Evolutionary conservation across 2,113 vertebrate species (phyloP).

Genomic region (Centropus bengalensis): DNA sequence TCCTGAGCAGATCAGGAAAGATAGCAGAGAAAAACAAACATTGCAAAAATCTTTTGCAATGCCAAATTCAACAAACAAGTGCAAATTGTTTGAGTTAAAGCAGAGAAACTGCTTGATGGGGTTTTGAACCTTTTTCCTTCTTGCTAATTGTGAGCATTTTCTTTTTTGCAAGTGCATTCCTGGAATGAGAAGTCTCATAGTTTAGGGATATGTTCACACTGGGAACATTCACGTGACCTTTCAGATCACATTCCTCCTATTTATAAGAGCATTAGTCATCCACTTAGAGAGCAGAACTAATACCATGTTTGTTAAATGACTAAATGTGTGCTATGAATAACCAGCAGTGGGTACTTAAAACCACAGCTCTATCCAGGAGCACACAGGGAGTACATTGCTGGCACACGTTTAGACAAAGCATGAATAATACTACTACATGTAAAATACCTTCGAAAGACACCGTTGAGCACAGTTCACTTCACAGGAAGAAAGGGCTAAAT

Average conservation of each 20-base stretch:
- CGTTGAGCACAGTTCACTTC: background rate
- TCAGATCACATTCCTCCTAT: conserved; percentile 66
- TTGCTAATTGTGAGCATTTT: background rate
- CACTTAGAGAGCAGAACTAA: conserved; percentile 58
- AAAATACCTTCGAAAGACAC: background rate
- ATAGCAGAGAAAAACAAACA: conserved; percentile 35
- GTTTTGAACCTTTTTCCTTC: background rate
- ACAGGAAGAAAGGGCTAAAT: background rate
- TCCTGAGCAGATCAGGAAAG: conserved; percentile 25
- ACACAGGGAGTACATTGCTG: background rate
- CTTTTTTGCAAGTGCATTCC: background rate
- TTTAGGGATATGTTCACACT: conserved; percentile 40
- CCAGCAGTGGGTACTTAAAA: conserved; percentile 22
- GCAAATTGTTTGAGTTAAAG: conserved; percentile 12
- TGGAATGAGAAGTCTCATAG: conserved; percentile 52
- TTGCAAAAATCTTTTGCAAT: conserved; percentile 49
- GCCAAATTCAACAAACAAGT: conserved; percentile 11
- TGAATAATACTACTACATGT: background rate
- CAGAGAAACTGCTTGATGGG: background rate
- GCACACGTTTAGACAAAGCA: background rate
- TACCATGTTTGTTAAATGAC: conserved; percentile 63
- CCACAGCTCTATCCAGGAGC: conserved; percentile 23
- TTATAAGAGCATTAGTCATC: conserved; percentile 66
- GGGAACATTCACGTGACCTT: conserved; percentile 60
- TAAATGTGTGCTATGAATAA: conserved; percentile 58